phyloP scores from a whole-genome alignment of 2,888 invertebrate genomes.

The Prosopocoilus inquinatus region DNA sequence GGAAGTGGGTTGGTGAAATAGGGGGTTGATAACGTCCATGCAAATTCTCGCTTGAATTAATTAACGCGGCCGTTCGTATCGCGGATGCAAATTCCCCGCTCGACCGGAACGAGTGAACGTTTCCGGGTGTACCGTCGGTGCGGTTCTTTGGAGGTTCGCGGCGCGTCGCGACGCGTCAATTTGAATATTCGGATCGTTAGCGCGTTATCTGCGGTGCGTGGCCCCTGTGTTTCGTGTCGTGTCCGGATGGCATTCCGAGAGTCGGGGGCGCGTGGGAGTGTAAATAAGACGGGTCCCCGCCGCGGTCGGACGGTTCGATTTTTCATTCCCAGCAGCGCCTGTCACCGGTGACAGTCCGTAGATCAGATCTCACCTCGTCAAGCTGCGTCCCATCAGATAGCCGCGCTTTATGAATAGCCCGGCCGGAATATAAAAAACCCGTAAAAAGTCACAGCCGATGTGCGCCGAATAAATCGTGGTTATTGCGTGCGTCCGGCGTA shows the following conservation, averaged over 20 bases:
- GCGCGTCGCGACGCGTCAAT: not conserved
- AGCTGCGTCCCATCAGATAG: slow-evolving; percentile 32
- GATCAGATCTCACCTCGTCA: slow-evolving; percentile 43
- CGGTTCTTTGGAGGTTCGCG: not conserved
- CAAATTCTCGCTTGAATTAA: slow-evolving; percentile 43
- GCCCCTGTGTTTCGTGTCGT: slow-evolving; percentile 10
- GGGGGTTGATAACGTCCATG: slow-evolving; percentile 24
- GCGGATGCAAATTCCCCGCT: slow-evolving; percentile 43
- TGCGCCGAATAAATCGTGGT: slow-evolving; percentile 1
- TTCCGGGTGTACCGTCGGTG: not conserved
- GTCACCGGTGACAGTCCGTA: slow-evolving; percentile 43
- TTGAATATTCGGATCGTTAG: not conserved
- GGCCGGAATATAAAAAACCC: slow-evolving; percentile 33
- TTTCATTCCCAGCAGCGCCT: slow-evolving; percentile 45
- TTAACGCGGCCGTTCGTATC: slow-evolving; percentile 47
- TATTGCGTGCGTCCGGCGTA: not conserved
- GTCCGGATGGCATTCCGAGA: not conserved
- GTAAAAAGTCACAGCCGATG: slow-evolving; percentile 20
- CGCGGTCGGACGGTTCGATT: slow-evolving; percentile 37
- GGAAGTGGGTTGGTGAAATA: too few relatives aligned
- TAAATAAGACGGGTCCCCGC: slow-evolving; percentile 26
- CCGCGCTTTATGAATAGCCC: slow-evolving; percentile 32
- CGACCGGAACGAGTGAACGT: slow-evolving; percentile 6
- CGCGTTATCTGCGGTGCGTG: not conserved
- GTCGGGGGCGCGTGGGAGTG: slow-evolving; percentile 18